phyloP scores from a whole-genome alignment of 2,113 vertebrate species.

The Glareola pratincola region DNA sequence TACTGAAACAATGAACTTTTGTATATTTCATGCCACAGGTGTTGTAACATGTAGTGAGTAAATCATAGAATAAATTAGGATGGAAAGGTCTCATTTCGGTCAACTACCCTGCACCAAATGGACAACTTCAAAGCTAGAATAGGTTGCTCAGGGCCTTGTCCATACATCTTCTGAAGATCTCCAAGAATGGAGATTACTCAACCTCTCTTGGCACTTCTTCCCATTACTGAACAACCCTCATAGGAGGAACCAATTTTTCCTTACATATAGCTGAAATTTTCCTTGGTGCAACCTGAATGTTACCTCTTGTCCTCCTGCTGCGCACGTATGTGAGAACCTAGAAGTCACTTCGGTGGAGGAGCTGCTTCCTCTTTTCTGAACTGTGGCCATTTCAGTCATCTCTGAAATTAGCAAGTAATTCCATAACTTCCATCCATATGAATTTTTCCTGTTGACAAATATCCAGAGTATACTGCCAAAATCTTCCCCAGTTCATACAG shows the following conservation, averaged over 20 bases:
- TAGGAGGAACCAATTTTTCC: neutral
- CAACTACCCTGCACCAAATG: neutral
- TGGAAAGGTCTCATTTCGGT: neutral
- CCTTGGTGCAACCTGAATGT: neutral
- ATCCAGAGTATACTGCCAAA: neutral
- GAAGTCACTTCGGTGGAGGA: neutral
- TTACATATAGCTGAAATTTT: neutral
- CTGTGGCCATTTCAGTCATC: neutral
- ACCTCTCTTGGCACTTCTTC: neutral
- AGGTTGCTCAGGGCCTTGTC: neutral
- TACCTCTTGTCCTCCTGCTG: neutral
- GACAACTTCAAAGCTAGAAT: neutral
- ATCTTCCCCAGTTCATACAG: neutral
- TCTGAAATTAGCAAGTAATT: neutral
- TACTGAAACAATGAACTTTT: neutral
- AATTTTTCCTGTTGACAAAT: neutral
- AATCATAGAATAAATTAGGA: neutral
- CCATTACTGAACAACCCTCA: neutral
- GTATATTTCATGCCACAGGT: neutral
- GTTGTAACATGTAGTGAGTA: neutral
- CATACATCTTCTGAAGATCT: neutral
- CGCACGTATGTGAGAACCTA: neutral
- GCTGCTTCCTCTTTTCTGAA: neutral
- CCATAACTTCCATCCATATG: neutral
- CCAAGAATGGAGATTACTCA: neutral